phyloP scores from a whole-genome alignment of 2,888 invertebrate genomes.

The Hyposoter dolosus region DNA sequence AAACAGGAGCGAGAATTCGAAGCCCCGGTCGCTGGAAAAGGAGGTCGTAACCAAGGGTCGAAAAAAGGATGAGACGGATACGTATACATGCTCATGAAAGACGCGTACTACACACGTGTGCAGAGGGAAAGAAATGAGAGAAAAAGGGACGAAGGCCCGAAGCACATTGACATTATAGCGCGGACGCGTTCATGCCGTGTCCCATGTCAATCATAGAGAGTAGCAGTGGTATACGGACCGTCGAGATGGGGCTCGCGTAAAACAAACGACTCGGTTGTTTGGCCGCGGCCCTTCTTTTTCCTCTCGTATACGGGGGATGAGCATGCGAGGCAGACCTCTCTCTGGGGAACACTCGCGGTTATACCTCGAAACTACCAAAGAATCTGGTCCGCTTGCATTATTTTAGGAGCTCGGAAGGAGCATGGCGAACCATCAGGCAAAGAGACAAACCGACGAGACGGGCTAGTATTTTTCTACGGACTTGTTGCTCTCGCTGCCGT shows the following conservation, averaged over 20 bases:
- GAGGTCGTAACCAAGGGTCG: conserved; percentile 14
- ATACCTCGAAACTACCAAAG: conserved; percentile 39
- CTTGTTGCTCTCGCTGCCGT: conserved; percentile 34
- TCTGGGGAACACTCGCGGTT: conserved; percentile 54
- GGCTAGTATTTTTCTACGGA: conserved; percentile 61
- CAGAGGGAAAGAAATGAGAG: conserved; percentile 43
- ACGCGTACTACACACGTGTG: conserved; percentile 18
- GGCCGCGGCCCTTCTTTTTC: conserved; percentile 42
- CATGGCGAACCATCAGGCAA: conserved; percentile 5
- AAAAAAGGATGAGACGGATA: conserved; percentile 16
- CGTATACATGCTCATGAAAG: not conserved
- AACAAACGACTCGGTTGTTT: conserved; percentile 73
- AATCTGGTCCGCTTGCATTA: conserved; percentile 67
- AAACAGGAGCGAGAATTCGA: not conserved
- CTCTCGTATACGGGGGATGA: conserved; percentile 28
- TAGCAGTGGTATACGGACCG: conserved; percentile 50
- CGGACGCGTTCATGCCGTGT: conserved; percentile 68
- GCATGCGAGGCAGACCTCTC: conserved; percentile 10
- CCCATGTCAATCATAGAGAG: conserved; percentile 77
- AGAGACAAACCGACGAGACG: conserved; percentile 29
- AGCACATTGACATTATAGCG: conserved; percentile 44
- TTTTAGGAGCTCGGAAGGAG: conserved; percentile 52
- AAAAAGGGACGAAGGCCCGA: conserved; percentile 23
- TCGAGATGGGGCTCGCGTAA: conserved; percentile 61
- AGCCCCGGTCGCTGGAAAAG: not conserved